Evolutionary conservation across 2,797 vertebrate genomes (phyloP).

Genomic region (Halcyon badia): DNA sequence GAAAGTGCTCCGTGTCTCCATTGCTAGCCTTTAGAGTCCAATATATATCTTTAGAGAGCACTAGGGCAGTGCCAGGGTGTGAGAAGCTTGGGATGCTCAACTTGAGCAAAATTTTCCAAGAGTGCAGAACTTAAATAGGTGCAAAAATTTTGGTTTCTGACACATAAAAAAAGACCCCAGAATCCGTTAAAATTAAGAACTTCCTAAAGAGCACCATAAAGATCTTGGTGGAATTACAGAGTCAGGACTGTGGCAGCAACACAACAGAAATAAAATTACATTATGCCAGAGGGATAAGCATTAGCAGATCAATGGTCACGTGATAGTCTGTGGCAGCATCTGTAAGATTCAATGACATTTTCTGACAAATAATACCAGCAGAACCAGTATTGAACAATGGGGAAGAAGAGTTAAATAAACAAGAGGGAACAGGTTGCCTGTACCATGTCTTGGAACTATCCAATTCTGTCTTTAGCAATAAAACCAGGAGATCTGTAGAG

Average conservation of each 20-base stretch:
- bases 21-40: neutral
- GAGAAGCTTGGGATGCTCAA: slow-evolving; percentile 14
- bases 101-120: slow-evolving; percentile 37
- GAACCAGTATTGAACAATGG: neutral
- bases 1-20: neutral
- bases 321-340: neutral
- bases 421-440: neutral
- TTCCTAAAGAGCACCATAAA: slow-evolving; percentile 1
- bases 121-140: slow-evolving; percentile 5
- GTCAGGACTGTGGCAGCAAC: neutral
- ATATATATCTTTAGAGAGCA: neutral
- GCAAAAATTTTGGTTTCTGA: slow-evolving; percentile 8
- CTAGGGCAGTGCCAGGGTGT: neutral
- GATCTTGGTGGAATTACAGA: neutral
- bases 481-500: neutral
- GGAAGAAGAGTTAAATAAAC: neutral
- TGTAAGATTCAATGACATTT: neutral
- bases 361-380: neutral
- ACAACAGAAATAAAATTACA: neutral
- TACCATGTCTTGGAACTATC: neutral
- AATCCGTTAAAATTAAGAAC: slow-evolving; percentile 18
- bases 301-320: neutral
- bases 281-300: neutral
- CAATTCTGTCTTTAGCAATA: neutral
- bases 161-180: neutral